These are phyloP conservation scores for Drosophila littoralis DNA, from an alignment of 1,140 invertebrate genomes.

Conservation along the genomic window DNA sequence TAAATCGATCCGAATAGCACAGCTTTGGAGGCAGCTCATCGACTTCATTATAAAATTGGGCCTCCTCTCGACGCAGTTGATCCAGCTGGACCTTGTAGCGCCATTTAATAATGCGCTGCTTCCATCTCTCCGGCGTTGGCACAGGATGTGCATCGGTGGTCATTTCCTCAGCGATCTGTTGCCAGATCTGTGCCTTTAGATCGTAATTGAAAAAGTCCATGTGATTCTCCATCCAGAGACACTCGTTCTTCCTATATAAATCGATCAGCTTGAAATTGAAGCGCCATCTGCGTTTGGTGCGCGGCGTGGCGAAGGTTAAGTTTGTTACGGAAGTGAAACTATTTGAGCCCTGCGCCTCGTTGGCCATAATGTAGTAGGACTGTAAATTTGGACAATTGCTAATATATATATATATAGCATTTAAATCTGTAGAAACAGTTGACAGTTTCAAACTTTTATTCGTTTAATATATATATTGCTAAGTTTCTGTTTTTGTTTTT, in stretches of 20 bases:
- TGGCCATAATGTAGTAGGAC: neutral
- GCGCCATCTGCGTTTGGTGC: neutral
- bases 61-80: conserved; percentile 25
- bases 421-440: neutral
- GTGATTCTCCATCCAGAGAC: conserved; percentile 61
- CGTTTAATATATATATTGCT: conserved; percentile 22
- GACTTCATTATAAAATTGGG: conserved; percentile 6
- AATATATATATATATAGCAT: neutral
- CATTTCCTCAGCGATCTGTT: conserved; percentile 58
- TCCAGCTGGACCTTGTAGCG: conserved; percentile 56
- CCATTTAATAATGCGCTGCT: conserved; percentile 40
- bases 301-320: neutral
- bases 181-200: conserved; percentile 47
- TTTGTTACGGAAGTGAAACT: neutral
- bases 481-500: conserved; percentile 27
- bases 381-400: neutral
- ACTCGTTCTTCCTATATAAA: conserved; percentile 51
- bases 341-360: neutral
- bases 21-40: conserved; percentile 3
- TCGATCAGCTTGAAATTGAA: conserved; percentile 51
- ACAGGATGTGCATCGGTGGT: neutral
- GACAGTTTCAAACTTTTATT: conserved; percentile 28
- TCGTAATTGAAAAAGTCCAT: conserved; percentile 54
- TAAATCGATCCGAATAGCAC: conserved; percentile 34
- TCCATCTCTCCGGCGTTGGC: conserved; percentile 48